phyloP scores from a whole-genome alignment of 2,113 vertebrate species.

The Aythya baeri region DNA sequence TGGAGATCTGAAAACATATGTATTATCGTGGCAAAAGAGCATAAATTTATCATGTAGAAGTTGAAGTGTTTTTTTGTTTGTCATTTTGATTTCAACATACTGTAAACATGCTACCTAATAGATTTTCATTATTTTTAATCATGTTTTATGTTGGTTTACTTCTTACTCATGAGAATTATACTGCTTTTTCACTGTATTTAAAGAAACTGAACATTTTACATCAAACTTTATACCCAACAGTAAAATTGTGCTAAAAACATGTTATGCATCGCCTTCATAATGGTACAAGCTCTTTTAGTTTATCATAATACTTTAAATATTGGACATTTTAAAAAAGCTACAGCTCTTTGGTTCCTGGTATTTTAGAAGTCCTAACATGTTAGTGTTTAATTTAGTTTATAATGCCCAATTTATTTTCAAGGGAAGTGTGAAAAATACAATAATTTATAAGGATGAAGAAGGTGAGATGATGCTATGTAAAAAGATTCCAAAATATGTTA shows the following conservation, averaged over 20 bases:
- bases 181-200: not conserved
- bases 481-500: not conserved
- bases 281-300: not conserved
- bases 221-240: rapidly evolving
- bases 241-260: not conserved
- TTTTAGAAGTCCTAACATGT: not conserved
- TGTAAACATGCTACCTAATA: not conserved
- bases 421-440: not conserved
- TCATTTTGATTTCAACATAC: not conserved
- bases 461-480: not conserved
- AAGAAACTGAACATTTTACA: not conserved
- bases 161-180: not conserved
- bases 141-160: not conserved
- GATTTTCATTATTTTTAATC: not conserved
- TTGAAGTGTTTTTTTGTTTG: not conserved
- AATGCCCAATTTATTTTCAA: not conserved
- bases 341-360: not conserved
- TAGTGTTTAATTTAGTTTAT: not conserved
- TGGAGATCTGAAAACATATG: not conserved
- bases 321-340: not conserved
- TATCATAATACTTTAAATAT: not conserved
- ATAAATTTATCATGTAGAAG: not conserved
- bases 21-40: not conserved
- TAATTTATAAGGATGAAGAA: not conserved
- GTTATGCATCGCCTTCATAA: not conserved